Base-by-base conservation (phyloP, 2,113 vertebrate species). In the Channa argus region DNA sequence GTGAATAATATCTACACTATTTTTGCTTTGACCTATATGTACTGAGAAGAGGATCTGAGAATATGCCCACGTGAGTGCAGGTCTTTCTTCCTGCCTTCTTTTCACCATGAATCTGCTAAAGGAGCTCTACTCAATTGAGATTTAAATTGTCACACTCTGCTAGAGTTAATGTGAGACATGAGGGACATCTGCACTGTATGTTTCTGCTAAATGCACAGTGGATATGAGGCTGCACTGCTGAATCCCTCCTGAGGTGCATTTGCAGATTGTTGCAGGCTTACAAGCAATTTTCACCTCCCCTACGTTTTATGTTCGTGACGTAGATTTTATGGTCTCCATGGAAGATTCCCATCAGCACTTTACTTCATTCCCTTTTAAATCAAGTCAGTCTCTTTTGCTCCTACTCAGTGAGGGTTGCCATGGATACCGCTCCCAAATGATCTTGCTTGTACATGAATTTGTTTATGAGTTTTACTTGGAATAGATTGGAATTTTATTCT, bases 391-490 rank as follows among this genome's bases (percentile, higher is more conserved):
- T 87, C 85, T 90, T 88, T 91, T 77, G 87, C 90, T 88, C 88
- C 88, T 92, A 89, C 90, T 87, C 86, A 78, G 64, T 80, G 85
- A 73, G 79, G 24, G 92, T 93, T 90, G 41, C 92, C 87, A 92
- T 92, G 91, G 93, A 77, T 84, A 93, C 92, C 1, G 10, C 71
- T 90, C 86, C 83, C 89, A 79, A 86, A 80, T 91, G 88, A 71
- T 79, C 83, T 86, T 69, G 80, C 82, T 85, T 77, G 78, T 61
- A 75, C 72, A 86, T 89, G 79, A 80, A 80, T 90, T 89, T 91
- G 83, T 89, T 87, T 82, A 85, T 83, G 80, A 79, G 82, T 87
- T 83, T 83, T 75, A 77, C 65, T 88, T 77, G 74, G 69, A 86
- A 67, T 69, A 70, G 64, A 84, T 74, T 53, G 56, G 56, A 84